These are phyloP conservation scores for Podotricha telesiphe DNA, from an alignment of 2,888 invertebrate genomes.

Conservation along the genomic window DNA sequence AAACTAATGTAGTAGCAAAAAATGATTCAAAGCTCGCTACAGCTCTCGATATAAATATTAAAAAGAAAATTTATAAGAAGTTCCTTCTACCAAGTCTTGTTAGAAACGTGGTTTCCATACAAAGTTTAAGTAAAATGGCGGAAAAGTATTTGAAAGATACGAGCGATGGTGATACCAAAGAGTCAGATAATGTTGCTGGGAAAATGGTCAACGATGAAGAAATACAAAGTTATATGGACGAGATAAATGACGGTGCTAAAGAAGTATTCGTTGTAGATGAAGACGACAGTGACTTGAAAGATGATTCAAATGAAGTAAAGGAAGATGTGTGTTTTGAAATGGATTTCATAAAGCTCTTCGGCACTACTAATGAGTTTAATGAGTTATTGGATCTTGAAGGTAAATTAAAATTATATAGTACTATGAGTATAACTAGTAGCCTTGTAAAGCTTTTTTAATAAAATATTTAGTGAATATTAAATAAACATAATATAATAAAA, in stretches of 20 bases:
- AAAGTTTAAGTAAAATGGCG: constrained; percentile 52
- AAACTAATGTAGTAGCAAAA: constrained; percentile 35
- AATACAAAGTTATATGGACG: not conserved
- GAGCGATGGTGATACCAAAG: not conserved
- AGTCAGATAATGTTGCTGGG: not conserved
- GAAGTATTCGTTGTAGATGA: constrained; percentile 17
- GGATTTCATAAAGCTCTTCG: constrained; percentile 66
- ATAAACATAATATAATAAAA: no score
- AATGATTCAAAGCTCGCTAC: constrained; percentile 47
- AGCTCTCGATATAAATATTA: constrained; percentile 41
- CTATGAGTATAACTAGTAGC: no score
- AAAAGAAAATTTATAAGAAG: constrained; percentile 50
- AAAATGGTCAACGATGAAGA: not conserved
- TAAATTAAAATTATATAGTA: constrained; percentile 54
- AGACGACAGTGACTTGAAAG: not conserved
- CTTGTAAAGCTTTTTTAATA: no score
- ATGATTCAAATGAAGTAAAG: constrained; percentile 17
- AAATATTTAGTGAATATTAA: no score
- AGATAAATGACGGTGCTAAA: not conserved
- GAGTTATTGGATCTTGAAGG: constrained; percentile 68
- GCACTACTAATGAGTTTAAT: constrained; percentile 68
- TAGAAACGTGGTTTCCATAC: constrained; percentile 50
- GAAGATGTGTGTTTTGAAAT: constrained; percentile 41
- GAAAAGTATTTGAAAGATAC: constrained; percentile 47
- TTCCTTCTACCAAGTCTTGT: constrained; percentile 59